Evolutionary conservation across 1,140 invertebrate genomes (phyloP), one percentile per base, ranked within the genome.

Genomic region (Tenebrio molitor): DNA sequence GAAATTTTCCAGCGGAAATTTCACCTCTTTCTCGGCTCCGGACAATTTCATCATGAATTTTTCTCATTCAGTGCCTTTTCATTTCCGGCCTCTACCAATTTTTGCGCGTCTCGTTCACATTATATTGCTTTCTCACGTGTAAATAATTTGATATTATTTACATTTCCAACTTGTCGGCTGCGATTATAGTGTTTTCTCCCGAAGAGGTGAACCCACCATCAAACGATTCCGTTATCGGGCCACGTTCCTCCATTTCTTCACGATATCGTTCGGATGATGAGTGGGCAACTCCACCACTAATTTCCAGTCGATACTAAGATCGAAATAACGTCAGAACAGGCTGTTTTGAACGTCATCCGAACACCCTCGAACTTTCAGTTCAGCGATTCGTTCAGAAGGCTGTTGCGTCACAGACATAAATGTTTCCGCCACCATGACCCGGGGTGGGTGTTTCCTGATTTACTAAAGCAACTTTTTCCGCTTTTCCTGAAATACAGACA

Each of bases 311-410:
- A 58, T 58, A 58, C 50, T 58, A 29, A 58, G 50, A 58, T 58
- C 50, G 50, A 58, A 58, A 58, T 58, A 58, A 58, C 50, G 50
- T 58, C 50, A 58, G 50, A 58, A 58, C 50, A 58, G 29, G 50
- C 50, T 2, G 23, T n/a, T 29, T 25, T 29, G 50, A 25, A 58
- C 50, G 50, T 58, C 50, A 58, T 58, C 23, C 50, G 21, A 58
- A 58, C 50, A 58, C 50, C 50, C 50, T 58, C 50, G 8, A 58
- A 58, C 21, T 58, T 58, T 58, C 50, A 58, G 50, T 58, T 58
- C 50, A 58, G n/a, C 50, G 50, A 58, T 58, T 58, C 50, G 50
- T 39, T 39, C 36, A 12, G 36, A 2, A 29, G 8, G 50, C 8
- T 58, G 50, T 58, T 58, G 50, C 50, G 50, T 58, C 50, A 58